Evolutionary conservation across 2,797 vertebrate genomes (phyloP).

Genomic region (Morus bassanus): DNA sequence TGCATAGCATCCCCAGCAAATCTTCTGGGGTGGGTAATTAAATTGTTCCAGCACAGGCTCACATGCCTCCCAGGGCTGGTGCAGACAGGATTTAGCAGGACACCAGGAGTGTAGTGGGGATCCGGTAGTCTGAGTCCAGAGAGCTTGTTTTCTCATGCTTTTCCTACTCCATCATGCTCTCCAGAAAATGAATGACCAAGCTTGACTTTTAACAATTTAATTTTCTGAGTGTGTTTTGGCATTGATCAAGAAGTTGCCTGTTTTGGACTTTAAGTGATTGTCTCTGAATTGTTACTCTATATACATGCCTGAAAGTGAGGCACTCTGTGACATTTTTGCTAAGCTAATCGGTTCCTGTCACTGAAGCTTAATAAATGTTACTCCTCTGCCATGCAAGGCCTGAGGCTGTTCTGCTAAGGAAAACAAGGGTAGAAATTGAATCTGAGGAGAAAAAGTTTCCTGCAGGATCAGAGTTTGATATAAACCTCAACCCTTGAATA

Average conservation of each 20-base stretch:
- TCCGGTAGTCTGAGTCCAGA: background rate
- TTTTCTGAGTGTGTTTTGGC: conserved; percentile 27
- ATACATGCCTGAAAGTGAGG: background rate
- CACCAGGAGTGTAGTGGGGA: accelerated
- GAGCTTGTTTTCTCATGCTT: background rate
- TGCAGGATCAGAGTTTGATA: background rate
- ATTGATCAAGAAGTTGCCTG: background rate
- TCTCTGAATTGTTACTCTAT: background rate
- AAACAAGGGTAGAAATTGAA: background rate
- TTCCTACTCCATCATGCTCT: background rate
- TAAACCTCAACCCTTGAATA: background rate
- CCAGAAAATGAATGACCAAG: background rate
- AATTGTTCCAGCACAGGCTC: background rate
- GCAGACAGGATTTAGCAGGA: background rate
- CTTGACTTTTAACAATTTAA: background rate
- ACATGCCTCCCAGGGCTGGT: accelerated
- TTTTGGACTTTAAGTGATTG: background rate
- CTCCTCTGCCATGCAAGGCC: background rate
- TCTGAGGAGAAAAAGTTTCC: background rate
- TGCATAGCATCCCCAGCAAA: background rate
- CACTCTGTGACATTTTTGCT: background rate
- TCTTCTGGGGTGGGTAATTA: background rate
- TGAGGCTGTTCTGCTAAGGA: background rate
- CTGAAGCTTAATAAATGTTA: background rate
- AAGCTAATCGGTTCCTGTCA: background rate